Evolutionary conservation across 2,888 invertebrate species (phyloP).

Genomic region (Ptycholaimellus sp.): DNA sequence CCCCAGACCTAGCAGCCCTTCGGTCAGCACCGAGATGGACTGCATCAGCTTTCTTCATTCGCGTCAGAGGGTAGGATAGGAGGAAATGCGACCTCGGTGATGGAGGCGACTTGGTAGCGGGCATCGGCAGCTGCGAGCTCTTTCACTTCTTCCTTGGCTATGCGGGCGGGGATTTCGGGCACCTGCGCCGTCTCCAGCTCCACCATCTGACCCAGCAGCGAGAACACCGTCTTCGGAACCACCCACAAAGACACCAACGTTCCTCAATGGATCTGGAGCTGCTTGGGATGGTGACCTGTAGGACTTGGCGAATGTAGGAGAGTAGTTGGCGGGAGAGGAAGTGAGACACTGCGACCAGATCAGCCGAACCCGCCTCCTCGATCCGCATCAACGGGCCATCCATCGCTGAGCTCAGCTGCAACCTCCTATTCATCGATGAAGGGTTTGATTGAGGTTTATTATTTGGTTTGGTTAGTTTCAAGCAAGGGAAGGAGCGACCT

Average conservation of each 20-base stretch:
- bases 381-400: constrained; percentile 74
- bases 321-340: constrained; percentile 51
- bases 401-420: constrained; percentile 58
- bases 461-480: too few relatives aligned
- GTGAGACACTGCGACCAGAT: constrained; percentile 55
- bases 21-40: constrained; percentile 75
- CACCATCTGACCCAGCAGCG: constrained; percentile 63
- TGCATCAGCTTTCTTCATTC: constrained; percentile 41
- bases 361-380: constrained; percentile 71
- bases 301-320: constrained; percentile 61
- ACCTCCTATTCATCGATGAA: not conserved
- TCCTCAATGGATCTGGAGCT: not conserved
- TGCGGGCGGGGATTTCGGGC: constrained; percentile 66
- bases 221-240: constrained; percentile 81
- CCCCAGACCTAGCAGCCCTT: constrained; percentile 80
- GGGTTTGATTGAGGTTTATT: too few relatives aligned
- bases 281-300: constrained; percentile 40
- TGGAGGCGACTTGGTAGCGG: constrained; percentile 38
- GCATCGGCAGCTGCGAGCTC: constrained; percentile 75
- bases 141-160: constrained; percentile 73
- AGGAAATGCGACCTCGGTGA: not conserved
- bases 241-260: constrained; percentile 32
- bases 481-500: too few relatives aligned
- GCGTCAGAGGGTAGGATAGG: too few relatives aligned
- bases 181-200: constrained; percentile 54